Evolutionary conservation across 1,140 invertebrate species (phyloP).

Genomic region (Drosophila novamexicana): DNA sequence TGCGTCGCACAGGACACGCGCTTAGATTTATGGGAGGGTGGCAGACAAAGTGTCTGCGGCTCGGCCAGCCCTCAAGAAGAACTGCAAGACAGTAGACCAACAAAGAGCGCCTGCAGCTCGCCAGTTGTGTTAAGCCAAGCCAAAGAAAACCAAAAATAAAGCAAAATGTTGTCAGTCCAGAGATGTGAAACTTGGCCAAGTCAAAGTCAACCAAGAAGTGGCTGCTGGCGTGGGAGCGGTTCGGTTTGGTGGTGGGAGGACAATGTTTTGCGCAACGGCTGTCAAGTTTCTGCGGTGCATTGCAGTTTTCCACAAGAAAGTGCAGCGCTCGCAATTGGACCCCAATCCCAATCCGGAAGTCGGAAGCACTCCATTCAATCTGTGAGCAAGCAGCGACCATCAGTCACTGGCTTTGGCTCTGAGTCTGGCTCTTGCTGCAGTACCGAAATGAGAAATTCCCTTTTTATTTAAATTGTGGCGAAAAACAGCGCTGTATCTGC

Average conservation of each 20-base stretch:
- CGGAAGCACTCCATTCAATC: slow-evolving; percentile 82
- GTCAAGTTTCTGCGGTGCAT: slow-evolving; percentile 55
- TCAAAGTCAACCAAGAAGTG: slow-evolving; percentile 49
- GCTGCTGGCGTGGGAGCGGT: background rate
- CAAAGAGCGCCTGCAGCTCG: slow-evolving; percentile 20
- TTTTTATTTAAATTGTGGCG: slow-evolving; percentile 78
- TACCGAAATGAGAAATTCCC: slow-evolving; percentile 72
- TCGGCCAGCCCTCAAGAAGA: slow-evolving; percentile 51
- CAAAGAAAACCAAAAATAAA: slow-evolving; percentile 8
- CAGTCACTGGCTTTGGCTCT: slow-evolving; percentile 26
- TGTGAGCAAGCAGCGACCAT: slow-evolving; percentile 66
- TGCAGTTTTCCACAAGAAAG: slow-evolving; percentile 73
- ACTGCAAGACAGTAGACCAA: slow-evolving; percentile 15
- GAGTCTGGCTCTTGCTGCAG: slow-evolving; percentile 20
- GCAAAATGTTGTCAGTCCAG: slow-evolving; percentile 33
- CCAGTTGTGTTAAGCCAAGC: slow-evolving; percentile 23
- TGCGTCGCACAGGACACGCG: slow-evolving; percentile 28
- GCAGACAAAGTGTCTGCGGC: slow-evolving; percentile 83
- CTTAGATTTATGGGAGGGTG: slow-evolving; percentile 74
- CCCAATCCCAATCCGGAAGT: slow-evolving; percentile 61
- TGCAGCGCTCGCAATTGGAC: slow-evolving; percentile 63
- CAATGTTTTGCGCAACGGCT: slow-evolving; percentile 31
- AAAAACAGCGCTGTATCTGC: slow-evolving; percentile 51
- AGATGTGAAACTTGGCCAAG: slow-evolving; percentile 58
- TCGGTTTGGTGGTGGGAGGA: background rate